Base-by-base conservation (phyloP, 2,113 vertebrate genomes). In the Myotis yumanensis region DNA sequence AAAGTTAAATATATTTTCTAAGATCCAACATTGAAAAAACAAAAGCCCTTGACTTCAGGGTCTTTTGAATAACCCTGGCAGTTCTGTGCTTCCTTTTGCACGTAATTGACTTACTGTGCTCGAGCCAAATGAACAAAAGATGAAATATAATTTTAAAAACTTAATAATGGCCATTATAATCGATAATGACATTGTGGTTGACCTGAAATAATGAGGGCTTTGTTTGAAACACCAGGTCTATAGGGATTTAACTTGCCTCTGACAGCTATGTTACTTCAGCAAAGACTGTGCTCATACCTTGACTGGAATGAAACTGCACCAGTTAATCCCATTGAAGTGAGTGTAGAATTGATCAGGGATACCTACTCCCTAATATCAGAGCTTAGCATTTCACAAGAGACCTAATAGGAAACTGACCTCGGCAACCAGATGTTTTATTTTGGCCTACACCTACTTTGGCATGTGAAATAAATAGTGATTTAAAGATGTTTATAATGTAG, bases 91-190 rank as follows among this genome's bases (percentile, higher is more conserved):
- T 88, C 23, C 90, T 81, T 92, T n/a, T 92, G 18, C 10, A 75
- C 7, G 23, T 92, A 86, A 93, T 52, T 87, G 68, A 85, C 15
- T 85, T 66, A 43, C 59, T 90, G 17, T 57, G 71, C 32, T 66
- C 3, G 10, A 94, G n/a, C n/a, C 23, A 3, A 59, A 25, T 73
- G 46, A 79, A 11, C 84, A 88, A 73, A 77, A 94, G 62, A 59
- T 93, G 25, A 80, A 92, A 88, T 91, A 81, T 91, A 91, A 90
- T 88, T 95, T 93, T 57, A 75, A 6, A 86, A 43, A 89, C 46
- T 79, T 92, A 86, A 43, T 83, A 90, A 85, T 84, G 28, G 32
- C 32, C 46, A 88, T 96, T 85, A 35, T 40, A 77, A 82, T 35
- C 77, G 54, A 30, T 80, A 87, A 81, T 57, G 52, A 69, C 48